These are phyloP conservation scores for Xylota segnis DNA, from an alignment of 2,888 invertebrate genomes.

Conservation along the genomic window DNA sequence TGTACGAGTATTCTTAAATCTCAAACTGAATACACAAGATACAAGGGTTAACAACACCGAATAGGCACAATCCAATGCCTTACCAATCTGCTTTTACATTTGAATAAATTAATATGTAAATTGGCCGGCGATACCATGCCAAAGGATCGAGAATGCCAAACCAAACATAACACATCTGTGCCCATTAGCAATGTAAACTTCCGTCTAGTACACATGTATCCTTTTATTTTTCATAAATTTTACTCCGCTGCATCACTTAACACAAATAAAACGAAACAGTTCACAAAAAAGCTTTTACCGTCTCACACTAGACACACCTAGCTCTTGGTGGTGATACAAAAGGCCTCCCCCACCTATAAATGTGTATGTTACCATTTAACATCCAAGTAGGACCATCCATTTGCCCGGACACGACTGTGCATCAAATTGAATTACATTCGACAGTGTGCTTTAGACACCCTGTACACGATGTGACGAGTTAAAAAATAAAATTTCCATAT, in stretches of 20 bases:
- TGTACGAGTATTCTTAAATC: too few relatives aligned
- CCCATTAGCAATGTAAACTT: conserved; percentile 38
- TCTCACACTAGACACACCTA: not conserved
- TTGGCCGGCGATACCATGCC: not conserved
- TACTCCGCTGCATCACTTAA: conserved; percentile 10
- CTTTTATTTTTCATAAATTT: conserved; percentile 25
- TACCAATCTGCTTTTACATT: too few relatives aligned
- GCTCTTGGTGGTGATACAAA: not conserved
- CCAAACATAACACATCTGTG: conserved; percentile 8
- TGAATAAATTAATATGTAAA: not conserved
- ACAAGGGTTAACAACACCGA: too few relatives aligned
- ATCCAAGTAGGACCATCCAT: conserved; percentile 3
- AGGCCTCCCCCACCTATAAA: not conserved
- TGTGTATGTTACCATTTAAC: conserved; percentile 3
- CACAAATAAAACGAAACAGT: not conserved
- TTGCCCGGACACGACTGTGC: conserved; percentile 34
- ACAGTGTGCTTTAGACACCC: conserved; percentile 41
- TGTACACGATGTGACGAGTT: not conserved
- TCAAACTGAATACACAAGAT: too few relatives aligned
- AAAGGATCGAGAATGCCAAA: not conserved
- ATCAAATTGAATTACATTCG: conserved; percentile 68
- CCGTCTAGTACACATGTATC: not conserved
- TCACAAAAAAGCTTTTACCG: conserved; percentile 30
- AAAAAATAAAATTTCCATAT: conserved; percentile 60
- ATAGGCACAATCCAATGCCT: too few relatives aligned